A percentile compares a stretch with the other conserved stretches of the same genome.
phyloP scores from a whole-genome alignment of 2,797 vertebrate species.

The Lophius americanus region DNA sequence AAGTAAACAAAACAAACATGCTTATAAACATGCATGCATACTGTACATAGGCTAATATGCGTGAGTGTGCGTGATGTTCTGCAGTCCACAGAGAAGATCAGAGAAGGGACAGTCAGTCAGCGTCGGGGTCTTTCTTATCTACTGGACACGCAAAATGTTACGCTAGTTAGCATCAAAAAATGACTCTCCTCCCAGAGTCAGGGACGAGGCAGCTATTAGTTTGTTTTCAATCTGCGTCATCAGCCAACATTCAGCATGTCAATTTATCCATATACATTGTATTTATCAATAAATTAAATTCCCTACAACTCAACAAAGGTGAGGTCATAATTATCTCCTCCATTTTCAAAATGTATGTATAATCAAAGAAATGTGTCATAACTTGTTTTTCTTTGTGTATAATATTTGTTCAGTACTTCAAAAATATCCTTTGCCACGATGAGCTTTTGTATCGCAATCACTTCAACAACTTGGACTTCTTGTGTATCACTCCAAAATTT shows the following conservation, averaged over 20 bases:
- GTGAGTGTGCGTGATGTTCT: constrained; percentile 15
- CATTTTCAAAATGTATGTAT: not conserved
- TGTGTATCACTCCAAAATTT: no score
- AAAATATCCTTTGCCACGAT: no score
- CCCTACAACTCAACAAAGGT: no score
- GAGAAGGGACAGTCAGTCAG: constrained; percentile 4
- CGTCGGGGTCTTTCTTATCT: constrained; percentile 16
- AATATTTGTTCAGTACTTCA: no score
- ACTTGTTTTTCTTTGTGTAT: no score
- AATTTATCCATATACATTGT: not conserved
- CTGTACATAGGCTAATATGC: constrained; percentile 17
- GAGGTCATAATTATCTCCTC: no score
- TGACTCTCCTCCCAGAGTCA: no score
- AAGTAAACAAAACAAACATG: constrained; percentile 59
- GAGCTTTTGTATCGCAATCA: no score
- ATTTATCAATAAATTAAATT: no score
- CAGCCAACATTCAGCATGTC: not conserved
- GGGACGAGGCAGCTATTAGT: constrained; percentile 10
- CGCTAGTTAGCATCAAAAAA: no score
- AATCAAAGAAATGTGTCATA: no score
- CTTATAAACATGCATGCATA: constrained; percentile 25
- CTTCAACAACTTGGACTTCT: no score
- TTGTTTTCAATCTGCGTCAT: constrained; percentile 4
- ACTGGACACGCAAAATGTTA: constrained; percentile 1
- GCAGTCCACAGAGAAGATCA: constrained; percentile 39